Evolutionary conservation across 2,113 vertebrate species (phyloP), one percentile per base, ranked within the genome.

Genomic region (Hemicordylus capensis): DNA sequence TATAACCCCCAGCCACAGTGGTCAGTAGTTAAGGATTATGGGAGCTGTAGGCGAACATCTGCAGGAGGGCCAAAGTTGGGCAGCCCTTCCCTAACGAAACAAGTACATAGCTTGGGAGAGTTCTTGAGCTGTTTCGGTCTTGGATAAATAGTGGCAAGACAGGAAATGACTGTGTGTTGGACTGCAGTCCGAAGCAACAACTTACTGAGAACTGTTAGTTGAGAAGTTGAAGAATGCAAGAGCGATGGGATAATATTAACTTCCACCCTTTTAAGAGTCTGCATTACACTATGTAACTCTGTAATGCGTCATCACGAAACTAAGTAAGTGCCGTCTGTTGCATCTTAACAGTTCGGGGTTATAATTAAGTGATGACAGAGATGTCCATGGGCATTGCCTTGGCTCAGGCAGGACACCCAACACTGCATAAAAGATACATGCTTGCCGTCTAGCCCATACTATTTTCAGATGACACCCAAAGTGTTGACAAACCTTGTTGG

Each of bases 171-270:
- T n/a, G n/a, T n/a, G n/a, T n/a, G n/a, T n/a, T n/a, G n/a, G n/a
- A n/a, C n/a, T n/a, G n/a, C n/a, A n/a, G n/a, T n/a, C n/a, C n/a
- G 74, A 81, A 66, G 19, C 59, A 80, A 39, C 20, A 34, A 77
- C 0, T 8, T 22, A 61, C 6, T 4, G 59, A 24, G 0, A n/a
- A n/a, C n/a, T n/a, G n/a, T n/a, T n/a, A n/a, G 58, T 22, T 79
- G 0, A 0, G 26, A 77, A 73, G n/a, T 44, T 78, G 44, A 86
- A 81, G 74, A 81, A 48, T 1, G 9, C 31, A 37, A 34, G 22
- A 15, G 19, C n/a, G 37, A 44, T 48, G 48, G 51, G 48, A 10
- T 34, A 81, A 87, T 46, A 20, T 7, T 77, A 75, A 81, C n/a
- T 44, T 85, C 51, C 4, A 34, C 8, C 17, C 22, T 77, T 1